A percentile compares a stretch with the other conserved stretches of the same genome.
phyloP scores from a whole-genome alignment of 2,888 invertebrate species.

The Thera britannica region DNA sequence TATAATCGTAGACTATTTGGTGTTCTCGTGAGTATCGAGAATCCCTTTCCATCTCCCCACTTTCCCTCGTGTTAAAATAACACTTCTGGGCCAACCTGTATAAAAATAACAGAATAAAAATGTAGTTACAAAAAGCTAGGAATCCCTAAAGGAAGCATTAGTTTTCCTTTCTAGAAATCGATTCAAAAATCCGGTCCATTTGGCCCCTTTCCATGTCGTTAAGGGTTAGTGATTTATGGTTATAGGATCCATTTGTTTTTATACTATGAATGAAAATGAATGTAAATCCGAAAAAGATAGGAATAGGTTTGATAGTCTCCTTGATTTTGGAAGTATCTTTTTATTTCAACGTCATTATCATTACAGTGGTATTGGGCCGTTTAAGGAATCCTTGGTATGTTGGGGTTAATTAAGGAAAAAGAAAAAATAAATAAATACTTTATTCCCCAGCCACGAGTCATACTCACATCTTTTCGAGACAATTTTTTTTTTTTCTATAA shows the following conservation, averaged over 20 bases:
- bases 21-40: too few species aligned
- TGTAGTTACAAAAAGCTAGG: constrained; percentile 33
- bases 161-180: constrained; percentile 45
- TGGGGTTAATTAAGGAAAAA: too few species aligned
- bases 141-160: constrained; percentile 43
- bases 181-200: constrained; percentile 50
- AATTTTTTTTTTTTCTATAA: too few species aligned
- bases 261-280: constrained; percentile 46
- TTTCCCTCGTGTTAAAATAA: too few species aligned
- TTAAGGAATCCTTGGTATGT: too few species aligned
- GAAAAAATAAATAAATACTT: too few species aligned
- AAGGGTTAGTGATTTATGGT: constrained; percentile 52
- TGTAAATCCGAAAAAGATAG: constrained; percentile 41
- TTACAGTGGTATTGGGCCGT: not conserved
- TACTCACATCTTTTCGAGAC: too few species aligned
- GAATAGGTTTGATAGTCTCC: constrained; percentile 15
- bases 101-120: constrained; percentile 2
- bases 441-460: too few species aligned
- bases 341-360: constrained; percentile 6
- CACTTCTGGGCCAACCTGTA: too few species aligned
- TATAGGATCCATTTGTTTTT: constrained; percentile 51
- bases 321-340: constrained; percentile 17
- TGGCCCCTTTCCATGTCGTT: constrained; percentile 50
- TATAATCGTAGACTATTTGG: too few species aligned
- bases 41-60: too few species aligned